phyloP scores from a whole-genome alignment of 2,113 vertebrate genomes.

The Leuciscus idus region DNA sequence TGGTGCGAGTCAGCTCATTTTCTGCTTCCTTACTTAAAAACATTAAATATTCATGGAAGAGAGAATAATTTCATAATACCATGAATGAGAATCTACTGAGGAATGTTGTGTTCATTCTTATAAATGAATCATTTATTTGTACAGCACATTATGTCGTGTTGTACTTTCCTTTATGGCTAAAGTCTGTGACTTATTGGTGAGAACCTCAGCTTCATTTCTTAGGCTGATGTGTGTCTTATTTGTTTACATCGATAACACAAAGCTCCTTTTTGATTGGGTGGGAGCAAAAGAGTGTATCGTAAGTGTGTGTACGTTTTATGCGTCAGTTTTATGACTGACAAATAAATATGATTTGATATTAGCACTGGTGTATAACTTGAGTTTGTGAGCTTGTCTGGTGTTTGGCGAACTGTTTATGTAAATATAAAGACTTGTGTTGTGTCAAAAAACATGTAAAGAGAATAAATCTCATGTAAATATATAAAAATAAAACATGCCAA shows the following conservation, averaged over 20 bases:
- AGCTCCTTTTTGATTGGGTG: background rate
- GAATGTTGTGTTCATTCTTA: background rate
- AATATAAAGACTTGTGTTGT: background rate
- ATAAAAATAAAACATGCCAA: background rate
- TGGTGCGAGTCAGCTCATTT: background rate
- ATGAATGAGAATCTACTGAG: background rate
- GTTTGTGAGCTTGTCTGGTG: background rate
- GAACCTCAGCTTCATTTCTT: background rate
- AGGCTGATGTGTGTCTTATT: background rate
- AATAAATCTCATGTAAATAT: background rate
- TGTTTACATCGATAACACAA: constrained; percentile 26
- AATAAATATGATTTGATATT: background rate
- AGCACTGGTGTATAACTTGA: background rate
- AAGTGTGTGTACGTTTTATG: background rate
- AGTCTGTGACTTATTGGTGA: constrained; percentile 33
- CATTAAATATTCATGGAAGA: background rate
- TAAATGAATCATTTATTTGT: background rate
- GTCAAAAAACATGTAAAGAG: background rate
- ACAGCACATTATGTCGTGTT: background rate
- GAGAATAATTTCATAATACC: background rate
- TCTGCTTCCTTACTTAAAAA: background rate
- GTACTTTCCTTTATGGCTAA: constrained; percentile 20
- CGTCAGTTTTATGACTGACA: constrained; percentile 7
- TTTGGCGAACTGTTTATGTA: background rate
- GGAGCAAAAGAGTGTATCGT: background rate